Conservation (phyloP, 2,888 invertebrate species). For the Ichneumoninae sp. region DNA sequence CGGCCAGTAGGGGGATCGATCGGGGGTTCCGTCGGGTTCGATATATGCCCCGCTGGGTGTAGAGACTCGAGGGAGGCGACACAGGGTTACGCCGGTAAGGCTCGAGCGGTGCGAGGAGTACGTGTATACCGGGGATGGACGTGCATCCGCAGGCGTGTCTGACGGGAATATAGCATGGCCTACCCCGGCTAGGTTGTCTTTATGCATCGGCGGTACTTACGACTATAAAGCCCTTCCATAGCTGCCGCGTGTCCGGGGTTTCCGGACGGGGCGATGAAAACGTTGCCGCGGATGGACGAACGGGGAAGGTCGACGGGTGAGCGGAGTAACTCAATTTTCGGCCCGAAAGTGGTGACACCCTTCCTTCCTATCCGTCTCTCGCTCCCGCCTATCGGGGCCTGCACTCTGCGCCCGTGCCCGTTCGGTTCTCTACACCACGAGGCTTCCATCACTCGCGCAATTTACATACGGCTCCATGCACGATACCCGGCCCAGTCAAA, state of each 20-base stretch:
- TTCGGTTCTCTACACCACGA: conserved; percentile 43
- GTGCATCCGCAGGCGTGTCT: conserved; percentile 55
- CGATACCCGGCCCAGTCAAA: conserved; percentile 63
- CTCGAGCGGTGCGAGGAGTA: not conserved
- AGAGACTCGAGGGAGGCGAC: not conserved
- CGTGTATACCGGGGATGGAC: conserved; percentile 37
- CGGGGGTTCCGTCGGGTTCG: conserved; percentile 9
- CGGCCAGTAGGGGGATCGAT: conserved; percentile 56
- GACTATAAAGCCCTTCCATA: conserved; percentile 58
- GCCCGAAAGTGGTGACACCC: conserved; percentile 71
- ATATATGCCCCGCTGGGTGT: not conserved
- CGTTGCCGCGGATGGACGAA: conserved; percentile 61
- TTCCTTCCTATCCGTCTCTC: conserved; percentile 52
- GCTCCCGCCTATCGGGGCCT: conserved; percentile 20
- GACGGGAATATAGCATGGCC: conserved; percentile 38
- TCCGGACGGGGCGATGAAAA: conserved; percentile 45
- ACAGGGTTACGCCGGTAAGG: not conserved
- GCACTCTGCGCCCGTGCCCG: conserved; percentile 23
- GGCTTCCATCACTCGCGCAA: conserved; percentile 60
- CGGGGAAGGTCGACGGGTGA: conserved; percentile 48
- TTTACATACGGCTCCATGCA: conserved; percentile 68
- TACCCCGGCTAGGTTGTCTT: conserved; percentile 40
- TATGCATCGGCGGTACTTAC: conserved; percentile 65
- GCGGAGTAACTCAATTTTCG: conserved; percentile 71
- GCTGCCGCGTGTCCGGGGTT: conserved; percentile 21